Evolutionary conservation across 2,888 invertebrate species (phyloP), one percentile per base, ranked within the genome.

Genomic region (Caenorhabditis angaria): DNA sequence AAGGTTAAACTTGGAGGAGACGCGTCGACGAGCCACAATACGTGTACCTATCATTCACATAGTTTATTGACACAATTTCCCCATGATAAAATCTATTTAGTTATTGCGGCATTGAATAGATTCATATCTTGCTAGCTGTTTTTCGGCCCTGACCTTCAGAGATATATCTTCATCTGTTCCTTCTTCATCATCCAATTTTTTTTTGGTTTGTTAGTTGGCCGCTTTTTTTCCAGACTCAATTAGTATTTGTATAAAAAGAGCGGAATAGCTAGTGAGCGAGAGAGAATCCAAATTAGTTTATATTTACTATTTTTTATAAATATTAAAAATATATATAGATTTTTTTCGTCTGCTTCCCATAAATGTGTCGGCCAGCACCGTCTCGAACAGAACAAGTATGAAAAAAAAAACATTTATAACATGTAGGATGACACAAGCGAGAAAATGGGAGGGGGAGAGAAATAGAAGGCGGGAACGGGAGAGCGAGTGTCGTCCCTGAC

Each of bases 1-100:
- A 41, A 12, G 32, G 41, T 41, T 14, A 41, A 12, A 3, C 41
- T 41, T 14, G 41, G 18, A 41, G 41, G 18, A 6, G 55, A 18
- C 28, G 27, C 18, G n/a, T 53, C 27, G 55, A 18, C 28, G 27
- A 24, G n/a, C 59, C 25, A 41, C 32, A n/a, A n/a, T 61, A 68
- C 68, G 68, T 68, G 68, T 68, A 68, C 63, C 68, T 63, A 68
- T 68, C 68, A 68, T 55, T 63, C 67, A 63, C 14, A 50, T 18
- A 14, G 4, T 18, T 54, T 20, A 25, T 41, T 25, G 41, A 48
- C 48, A 3, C 27, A 1, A 24, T 20, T 48, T 14, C 18, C 1
- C 20, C 5, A 1, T 1, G 41, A 41, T 41, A 41, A 41, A 12
- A 41, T 41, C 41, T 41, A 41, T 41, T 41, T 41, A 41, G 41